These are phyloP conservation scores for Drosophila fuyamai DNA, from an alignment of 1,140 invertebrate species.

Conservation along the genomic window DNA sequence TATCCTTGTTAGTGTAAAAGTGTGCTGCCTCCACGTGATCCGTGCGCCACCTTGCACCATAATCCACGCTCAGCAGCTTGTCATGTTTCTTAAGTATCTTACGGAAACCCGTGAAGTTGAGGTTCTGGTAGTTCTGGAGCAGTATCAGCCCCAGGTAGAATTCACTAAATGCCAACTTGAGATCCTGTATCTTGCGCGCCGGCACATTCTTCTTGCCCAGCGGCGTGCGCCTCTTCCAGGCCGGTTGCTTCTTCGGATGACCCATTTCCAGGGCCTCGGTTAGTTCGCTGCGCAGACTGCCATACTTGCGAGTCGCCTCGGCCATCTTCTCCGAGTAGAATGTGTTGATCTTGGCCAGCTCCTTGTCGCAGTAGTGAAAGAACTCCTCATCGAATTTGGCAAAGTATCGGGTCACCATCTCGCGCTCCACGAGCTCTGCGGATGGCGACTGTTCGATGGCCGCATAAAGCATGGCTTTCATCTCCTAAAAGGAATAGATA, in stretches of 20 bases:
- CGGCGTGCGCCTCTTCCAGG: slow-evolving; percentile 86
- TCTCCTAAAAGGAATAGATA: slow-evolving; percentile 89
- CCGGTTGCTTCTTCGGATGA: slow-evolving; percentile 78
- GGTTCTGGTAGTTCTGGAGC: slow-evolving; percentile 90
- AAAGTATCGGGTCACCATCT: slow-evolving; percentile 90
- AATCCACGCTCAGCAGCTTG: slow-evolving; percentile 89
- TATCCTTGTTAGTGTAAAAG: slow-evolving; percentile 95
- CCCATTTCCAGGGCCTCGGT: slow-evolving; percentile 85
- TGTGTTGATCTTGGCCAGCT: slow-evolving; percentile 94
- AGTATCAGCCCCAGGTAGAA: slow-evolving; percentile 96
- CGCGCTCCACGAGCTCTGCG: slow-evolving; percentile 88
- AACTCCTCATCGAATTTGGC: slow-evolving; percentile 94
- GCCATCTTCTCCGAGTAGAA: slow-evolving; percentile 96
- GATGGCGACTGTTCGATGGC: slow-evolving; percentile 90
- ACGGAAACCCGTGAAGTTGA: slow-evolving; percentile 96
- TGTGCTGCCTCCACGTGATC: slow-evolving; percentile 92
- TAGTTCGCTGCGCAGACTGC: slow-evolving; percentile 90
- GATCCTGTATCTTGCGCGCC: slow-evolving; percentile 90
- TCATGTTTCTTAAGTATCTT: slow-evolving; percentile 98
- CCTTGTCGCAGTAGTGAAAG: slow-evolving; percentile 94
- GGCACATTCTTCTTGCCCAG: slow-evolving; percentile 86
- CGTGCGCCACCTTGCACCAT: slow-evolving; percentile 90
- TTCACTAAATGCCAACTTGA: slow-evolving; percentile 96
- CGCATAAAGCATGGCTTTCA: slow-evolving; percentile 91
- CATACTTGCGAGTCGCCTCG: slow-evolving; percentile 93